Evolutionary conservation across 35 echinoderm and acorn worm genomes (phyloP).

Genomic region (Apostichopus japonicus): DNA sequence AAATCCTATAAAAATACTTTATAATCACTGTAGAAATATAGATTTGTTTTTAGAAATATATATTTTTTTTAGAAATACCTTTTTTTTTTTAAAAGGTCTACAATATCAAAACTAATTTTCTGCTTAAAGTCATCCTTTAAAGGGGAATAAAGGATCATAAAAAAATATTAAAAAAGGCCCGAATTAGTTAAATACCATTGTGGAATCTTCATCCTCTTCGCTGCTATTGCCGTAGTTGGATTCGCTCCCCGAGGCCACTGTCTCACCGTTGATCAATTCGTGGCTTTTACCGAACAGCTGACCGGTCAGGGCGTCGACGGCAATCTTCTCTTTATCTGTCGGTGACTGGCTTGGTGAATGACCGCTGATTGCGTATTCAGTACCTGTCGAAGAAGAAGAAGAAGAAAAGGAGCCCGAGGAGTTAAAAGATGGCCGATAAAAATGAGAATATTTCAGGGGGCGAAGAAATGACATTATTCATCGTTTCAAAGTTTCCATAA

Average conservation of each 20-base stretch:
- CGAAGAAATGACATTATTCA: no score
- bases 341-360: constrained; percentile 56
- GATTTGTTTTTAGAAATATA: no score
- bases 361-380: constrained; percentile 21
- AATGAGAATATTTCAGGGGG: no score
- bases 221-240: constrained; percentile 67
- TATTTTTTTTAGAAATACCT: no score
- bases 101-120: no score
- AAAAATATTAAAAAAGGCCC: neutral
- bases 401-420: neutral
- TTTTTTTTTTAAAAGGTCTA: no score
- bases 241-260: constrained; percentile 38
- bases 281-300: constrained; percentile 64
- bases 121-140: no score
- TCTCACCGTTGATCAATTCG: constrained; percentile 56
- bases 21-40: no score
- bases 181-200: neutral
- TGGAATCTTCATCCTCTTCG: constrained; percentile 60
- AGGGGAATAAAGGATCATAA: neutral
- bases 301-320: constrained; percentile 80
- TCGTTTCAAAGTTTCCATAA: no score
- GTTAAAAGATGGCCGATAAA: no score
- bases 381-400: constrained; percentile 10
- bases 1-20: no score
- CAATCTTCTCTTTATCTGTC: constrained; percentile 90